Evolutionary conservation across 2,888 invertebrate genomes (phyloP).

Genomic region (Drosophila quasianomalipes): DNA sequence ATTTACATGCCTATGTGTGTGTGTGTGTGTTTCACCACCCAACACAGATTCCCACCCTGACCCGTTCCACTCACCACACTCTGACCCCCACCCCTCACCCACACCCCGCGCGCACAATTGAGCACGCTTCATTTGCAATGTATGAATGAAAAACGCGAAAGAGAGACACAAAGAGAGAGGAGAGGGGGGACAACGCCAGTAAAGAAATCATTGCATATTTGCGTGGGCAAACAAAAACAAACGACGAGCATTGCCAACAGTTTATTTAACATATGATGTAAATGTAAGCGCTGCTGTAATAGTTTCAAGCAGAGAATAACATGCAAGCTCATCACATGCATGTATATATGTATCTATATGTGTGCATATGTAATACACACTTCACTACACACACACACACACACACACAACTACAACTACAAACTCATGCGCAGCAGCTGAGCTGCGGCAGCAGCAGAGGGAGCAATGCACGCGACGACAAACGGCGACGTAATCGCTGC

Average conservation of each 20-base stretch:
- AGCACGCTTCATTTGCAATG: conserved; percentile 71
- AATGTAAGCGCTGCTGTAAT: conserved; percentile 73
- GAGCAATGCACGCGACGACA: conserved; percentile 73
- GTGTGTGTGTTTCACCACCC: conserved; percentile 55
- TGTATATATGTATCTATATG: background rate
- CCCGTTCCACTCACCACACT: conserved; percentile 19
- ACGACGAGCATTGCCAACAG: conserved; percentile 45
- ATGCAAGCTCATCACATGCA: conserved; percentile 31
- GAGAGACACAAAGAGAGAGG: conserved; percentile 7
- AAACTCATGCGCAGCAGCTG: conserved; percentile 76
- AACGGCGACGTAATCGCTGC: conserved; percentile 69
- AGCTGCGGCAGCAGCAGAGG: conserved; percentile 40
- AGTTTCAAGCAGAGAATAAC: conserved; percentile 52
- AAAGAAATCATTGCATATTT: conserved; percentile 77
- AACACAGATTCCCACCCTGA: conserved; percentile 41
- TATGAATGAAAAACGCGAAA: conserved; percentile 69
- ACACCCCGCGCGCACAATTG: conserved; percentile 50
- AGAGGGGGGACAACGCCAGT: conserved; percentile 8
- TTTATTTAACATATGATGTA: conserved; percentile 79
- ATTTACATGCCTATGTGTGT: conserved; percentile 4
- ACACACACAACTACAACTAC: conserved; percentile 47
- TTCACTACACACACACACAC: conserved; percentile 23
- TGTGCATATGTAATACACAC: conserved; percentile 22
- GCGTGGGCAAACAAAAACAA: conserved; percentile 78
- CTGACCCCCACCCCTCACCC: background rate